Conservation (phyloP, 2,113 vertebrate genomes). For the Gasterosteus aculeatus region DNA sequence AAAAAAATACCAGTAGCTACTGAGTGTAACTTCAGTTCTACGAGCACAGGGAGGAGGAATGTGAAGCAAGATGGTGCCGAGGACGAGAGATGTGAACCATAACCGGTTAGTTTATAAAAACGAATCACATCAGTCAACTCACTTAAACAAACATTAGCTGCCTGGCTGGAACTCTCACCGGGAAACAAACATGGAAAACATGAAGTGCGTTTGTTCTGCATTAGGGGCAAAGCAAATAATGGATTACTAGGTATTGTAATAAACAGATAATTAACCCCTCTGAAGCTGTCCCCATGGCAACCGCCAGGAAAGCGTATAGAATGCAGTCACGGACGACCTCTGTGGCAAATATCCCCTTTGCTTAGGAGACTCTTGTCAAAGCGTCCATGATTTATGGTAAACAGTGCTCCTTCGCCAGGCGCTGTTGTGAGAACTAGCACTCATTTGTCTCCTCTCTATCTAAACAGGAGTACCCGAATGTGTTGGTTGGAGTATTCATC, state of each 20-base stretch:
- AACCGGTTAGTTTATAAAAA: neutral
- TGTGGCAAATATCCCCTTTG: slow-evolving; percentile 8
- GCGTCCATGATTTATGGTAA: slow-evolving; percentile 53
- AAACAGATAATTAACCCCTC: neutral
- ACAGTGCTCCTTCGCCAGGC: slow-evolving; percentile 5
- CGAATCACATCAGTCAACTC: neutral
- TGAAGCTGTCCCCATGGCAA: neutral
- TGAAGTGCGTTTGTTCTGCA: neutral
- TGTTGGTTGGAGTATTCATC: slow-evolving; percentile 93
- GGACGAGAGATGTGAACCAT: neutral
- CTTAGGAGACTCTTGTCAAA: slow-evolving; percentile 29
- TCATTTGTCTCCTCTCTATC: slow-evolving; percentile 51
- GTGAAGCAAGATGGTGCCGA: neutral
- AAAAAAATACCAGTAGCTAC: neutral
- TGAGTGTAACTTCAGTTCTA: neutral
- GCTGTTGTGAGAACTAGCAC: slow-evolving; percentile 31
- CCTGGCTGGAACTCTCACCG: neutral
- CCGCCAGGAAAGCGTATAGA: neutral
- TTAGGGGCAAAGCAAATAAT: neutral
- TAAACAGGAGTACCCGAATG: slow-evolving; percentile 88
- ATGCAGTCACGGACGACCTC: neutral
- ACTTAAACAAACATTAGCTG: neutral
- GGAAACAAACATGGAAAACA: too few species aligned
- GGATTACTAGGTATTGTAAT: neutral
- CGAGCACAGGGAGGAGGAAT: neutral